These are phyloP conservation scores for Holacanthella duospinosa DNA, from an alignment of 2,888 invertebrate genomes.

Conservation along the genomic window DNA sequence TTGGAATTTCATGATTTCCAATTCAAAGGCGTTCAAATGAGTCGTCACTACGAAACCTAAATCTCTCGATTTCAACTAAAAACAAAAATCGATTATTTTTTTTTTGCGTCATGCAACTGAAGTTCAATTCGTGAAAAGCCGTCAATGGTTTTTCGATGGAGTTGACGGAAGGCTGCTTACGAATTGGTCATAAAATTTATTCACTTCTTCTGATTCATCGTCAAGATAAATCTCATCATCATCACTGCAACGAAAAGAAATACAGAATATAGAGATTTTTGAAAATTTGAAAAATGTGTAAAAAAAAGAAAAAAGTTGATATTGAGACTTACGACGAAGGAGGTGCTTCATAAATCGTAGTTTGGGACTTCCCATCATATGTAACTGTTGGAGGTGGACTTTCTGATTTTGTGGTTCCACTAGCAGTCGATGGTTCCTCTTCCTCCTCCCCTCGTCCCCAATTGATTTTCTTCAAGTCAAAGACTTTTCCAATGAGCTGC, in stretches of 20 bases:
- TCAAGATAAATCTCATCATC: constrained; percentile 1
- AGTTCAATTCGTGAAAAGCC: too few species aligned
- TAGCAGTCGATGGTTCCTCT: not conserved
- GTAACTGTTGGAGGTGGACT: not conserved
- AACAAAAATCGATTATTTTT: too few species aligned
- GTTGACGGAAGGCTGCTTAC: too few species aligned
- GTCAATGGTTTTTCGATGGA: too few species aligned
- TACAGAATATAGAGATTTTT: not conserved
- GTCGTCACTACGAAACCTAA: too few species aligned
- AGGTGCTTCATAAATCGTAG: not conserved
- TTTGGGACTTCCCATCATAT: not conserved
- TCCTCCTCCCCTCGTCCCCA: not conserved
- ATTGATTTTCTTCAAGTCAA: not conserved
- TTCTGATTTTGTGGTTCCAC: not conserved
- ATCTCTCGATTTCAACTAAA: too few species aligned
- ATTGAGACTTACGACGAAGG: not conserved
- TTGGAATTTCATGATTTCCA: too few species aligned
- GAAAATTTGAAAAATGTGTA: not conserved
- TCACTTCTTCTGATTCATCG: not conserved
- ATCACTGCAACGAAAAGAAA: not conserved
- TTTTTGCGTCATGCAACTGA: too few species aligned
- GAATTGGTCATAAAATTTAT: not conserved
- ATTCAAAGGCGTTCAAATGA: too few species aligned
- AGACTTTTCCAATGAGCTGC: not conserved
- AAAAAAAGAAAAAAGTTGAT: not conserved